Conservation (phyloP, 2,113 vertebrate genomes). For the Chinchilla lanigera region DNA sequence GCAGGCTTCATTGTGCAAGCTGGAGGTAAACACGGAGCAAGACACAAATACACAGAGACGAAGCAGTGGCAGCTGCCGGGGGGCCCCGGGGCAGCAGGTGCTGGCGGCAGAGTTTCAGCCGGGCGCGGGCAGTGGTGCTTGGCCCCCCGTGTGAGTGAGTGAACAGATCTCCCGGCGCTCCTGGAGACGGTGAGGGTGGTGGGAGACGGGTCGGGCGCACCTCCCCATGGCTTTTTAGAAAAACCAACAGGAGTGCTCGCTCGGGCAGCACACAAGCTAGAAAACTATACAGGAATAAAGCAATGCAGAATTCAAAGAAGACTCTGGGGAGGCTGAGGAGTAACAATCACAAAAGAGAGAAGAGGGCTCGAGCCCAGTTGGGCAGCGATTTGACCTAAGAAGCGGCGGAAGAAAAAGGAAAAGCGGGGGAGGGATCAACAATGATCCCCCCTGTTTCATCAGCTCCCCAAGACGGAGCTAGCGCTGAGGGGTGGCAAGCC, state of each 20-base stretch:
- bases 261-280: neutral
- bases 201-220: too few species aligned
- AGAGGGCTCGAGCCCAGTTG: neutral
- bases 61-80: neutral
- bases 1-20: neutral
- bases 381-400: neutral
- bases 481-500: neutral
- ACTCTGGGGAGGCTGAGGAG: neutral
- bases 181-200: neutral
- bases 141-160: too few species aligned
- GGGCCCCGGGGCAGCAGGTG: too few species aligned
- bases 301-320: neutral
- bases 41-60: neutral
- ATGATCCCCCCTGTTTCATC: neutral
- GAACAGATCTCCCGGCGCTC: too few species aligned
- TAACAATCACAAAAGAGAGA: neutral
- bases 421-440: too few species aligned
- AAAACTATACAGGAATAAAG: neutral
- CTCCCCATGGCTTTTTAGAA: neutral
- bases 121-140: too few species aligned
- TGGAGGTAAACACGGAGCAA: neutral
- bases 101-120: neutral
- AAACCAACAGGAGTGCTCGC: too few species aligned
- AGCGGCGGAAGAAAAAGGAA: neutral
- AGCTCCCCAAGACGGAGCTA: too few species aligned